These are phyloP conservation scores for Eledone cirrhosa DNA, from an alignment of 2,888 invertebrate genomes.

Conservation along the genomic window DNA sequence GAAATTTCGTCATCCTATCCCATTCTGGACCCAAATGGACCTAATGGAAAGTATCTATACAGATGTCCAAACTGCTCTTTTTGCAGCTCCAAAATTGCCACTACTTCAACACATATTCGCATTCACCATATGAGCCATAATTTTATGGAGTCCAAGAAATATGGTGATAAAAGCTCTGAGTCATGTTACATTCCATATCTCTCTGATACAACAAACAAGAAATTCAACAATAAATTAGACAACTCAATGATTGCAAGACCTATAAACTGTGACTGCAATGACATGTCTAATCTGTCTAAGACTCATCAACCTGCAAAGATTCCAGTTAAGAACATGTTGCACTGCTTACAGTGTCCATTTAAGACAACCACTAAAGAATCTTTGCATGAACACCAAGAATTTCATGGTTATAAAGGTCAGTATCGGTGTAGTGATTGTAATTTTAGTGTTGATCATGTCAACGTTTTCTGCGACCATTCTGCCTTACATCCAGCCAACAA, in stretches of 20 bases:
- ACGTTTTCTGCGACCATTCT: constrained; percentile 35
- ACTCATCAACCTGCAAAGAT: not conserved
- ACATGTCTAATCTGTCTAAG: not conserved
- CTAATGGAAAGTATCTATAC: not conserved
- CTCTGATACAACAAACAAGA: not conserved
- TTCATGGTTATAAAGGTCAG: constrained; percentile 31
- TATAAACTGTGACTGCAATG: not conserved
- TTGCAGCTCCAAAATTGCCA: not conserved
- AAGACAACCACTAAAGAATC: constrained; percentile 33
- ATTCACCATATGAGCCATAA: not conserved
- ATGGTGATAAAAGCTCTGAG: not conserved
- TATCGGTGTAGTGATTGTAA: constrained; percentile 28
- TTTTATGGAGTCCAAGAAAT: not conserved
- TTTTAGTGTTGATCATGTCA: constrained; percentile 33
- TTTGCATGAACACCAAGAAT: constrained; percentile 40
- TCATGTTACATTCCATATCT: not conserved
- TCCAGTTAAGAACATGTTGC: not conserved
- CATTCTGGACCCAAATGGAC: not conserved
- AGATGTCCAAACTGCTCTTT: constrained; percentile 1
- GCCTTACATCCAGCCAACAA: constrained; percentile 34
- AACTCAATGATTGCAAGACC: not conserved
- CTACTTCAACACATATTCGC: not conserved
- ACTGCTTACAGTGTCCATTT: constrained; percentile 40
- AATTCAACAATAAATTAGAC: not conserved
- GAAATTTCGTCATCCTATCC: constrained; percentile 4